Evolutionary conservation across 2,797 vertebrate species (phyloP).

Genomic region (Darevskia mixta): DNA sequence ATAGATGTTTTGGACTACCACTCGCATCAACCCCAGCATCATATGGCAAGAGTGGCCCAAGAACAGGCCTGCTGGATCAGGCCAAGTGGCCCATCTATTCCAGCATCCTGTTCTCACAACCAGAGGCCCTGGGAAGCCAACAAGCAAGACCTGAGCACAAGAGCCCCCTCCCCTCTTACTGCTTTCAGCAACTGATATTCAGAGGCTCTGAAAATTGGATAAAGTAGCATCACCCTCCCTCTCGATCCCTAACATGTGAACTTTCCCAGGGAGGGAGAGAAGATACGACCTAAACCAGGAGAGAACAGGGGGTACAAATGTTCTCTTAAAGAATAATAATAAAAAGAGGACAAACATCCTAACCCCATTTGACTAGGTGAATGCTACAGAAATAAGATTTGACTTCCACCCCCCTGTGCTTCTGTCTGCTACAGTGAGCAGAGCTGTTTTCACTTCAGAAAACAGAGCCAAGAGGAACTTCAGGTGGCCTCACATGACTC

Average conservation of each 20-base stretch:
- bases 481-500: neutral
- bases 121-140: no score
- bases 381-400: neutral
- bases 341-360: neutral
- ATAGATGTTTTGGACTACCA: no score
- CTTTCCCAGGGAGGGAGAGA: neutral
- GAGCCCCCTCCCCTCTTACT: no score
- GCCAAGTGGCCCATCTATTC: no score
- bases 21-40: no score
- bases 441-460: neutral
- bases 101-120: no score
- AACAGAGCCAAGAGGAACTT: constrained; percentile 19
- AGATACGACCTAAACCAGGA: neutral
- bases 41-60: no score
- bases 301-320: neutral
- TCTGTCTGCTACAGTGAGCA: neutral
- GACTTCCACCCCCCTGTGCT: neutral
- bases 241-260: neutral
- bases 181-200: no score
- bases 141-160: no score
- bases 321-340: neutral
- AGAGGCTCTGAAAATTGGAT: neutral
- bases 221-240: no score
- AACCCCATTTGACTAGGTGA: neutral
- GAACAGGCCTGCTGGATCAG: no score